Conservation (phyloP, 2,113 vertebrate species). For the Electrona antarctica region DNA sequence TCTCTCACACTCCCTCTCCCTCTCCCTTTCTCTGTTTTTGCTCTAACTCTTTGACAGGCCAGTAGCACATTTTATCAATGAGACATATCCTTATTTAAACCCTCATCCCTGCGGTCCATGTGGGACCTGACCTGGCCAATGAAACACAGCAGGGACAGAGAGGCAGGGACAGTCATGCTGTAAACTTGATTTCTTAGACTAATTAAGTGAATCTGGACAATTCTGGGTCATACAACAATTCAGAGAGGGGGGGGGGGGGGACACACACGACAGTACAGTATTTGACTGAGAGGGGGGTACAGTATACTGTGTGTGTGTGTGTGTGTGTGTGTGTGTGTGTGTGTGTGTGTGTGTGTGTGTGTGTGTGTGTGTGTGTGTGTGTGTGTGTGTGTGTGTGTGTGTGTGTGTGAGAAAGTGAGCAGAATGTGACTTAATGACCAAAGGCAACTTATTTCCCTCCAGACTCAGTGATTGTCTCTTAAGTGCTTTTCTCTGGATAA, state of each 20-base stretch:
- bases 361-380: too few relatives aligned
- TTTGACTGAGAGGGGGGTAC: too few relatives aligned
- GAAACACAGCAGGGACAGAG: background rate
- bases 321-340: too few relatives aligned
- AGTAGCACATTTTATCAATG: constrained; percentile 43
- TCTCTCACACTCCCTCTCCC: accelerated
- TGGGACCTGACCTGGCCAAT: constrained; percentile 42
- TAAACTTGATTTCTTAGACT: too few relatives aligned
- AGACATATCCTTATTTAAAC: constrained; percentile 32
- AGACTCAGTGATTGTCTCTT: constrained; percentile 42
- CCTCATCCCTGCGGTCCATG: constrained; percentile 7
- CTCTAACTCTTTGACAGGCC: constrained; percentile 17
- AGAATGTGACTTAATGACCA: constrained; percentile 43
- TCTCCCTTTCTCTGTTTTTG: background rate
- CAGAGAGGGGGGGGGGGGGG: too few relatives aligned
- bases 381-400: too few relatives aligned
- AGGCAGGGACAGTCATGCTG: too few relatives aligned
- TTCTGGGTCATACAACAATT: too few relatives aligned
- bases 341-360: too few relatives aligned
- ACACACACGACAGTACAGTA: too few relatives aligned
- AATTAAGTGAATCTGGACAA: too few relatives aligned
- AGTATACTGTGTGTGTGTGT: too few relatives aligned
- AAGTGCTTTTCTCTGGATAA: constrained; percentile 49
- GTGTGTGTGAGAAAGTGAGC: constrained; percentile 19
- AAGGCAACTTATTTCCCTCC: constrained; percentile 47